phyloP scores from a whole-genome alignment of 2,888 invertebrate genomes.

The Euplagia quadripunctaria region DNA sequence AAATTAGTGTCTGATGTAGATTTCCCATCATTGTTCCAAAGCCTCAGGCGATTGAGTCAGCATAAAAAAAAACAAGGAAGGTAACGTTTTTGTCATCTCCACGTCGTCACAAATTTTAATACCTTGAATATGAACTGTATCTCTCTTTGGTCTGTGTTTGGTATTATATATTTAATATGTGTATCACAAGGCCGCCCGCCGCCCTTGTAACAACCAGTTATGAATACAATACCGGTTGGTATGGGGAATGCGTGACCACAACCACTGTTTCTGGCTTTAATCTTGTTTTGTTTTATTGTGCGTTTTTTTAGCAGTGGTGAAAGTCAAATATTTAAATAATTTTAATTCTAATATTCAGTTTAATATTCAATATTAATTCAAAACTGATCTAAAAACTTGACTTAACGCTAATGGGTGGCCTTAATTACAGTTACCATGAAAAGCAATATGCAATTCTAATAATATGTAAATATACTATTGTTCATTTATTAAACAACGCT shows the following conservation, averaged over 20 bases:
- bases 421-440: neutral
- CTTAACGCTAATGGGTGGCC: no score
- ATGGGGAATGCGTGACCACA: slow-evolving; percentile 9
- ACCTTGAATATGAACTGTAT: slow-evolving; percentile 40
- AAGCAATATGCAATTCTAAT: neutral
- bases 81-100: no score
- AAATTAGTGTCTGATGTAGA: neutral
- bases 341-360: no score
- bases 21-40: neutral
- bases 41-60: neutral
- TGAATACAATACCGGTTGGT: slow-evolving; percentile 7
- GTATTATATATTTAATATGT: slow-evolving; percentile 43
- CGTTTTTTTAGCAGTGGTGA: neutral
- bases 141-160: slow-evolving; percentile 35
- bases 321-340: neutral
- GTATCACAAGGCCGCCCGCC: slow-evolving; percentile 45
- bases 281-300: slow-evolving; percentile 10
- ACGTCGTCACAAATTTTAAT: neutral
- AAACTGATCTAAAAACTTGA: no score
- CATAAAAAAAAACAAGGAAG: neutral
- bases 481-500: no score
- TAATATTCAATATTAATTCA: no score
- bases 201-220: slow-evolving; percentile 51
- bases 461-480: no score
- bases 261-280: slow-evolving; percentile 8